Percentiles rank a stretch among this genome's conserved stretches.
Evolutionary conservation across 2,113 vertebrate genomes (phyloP).

Genomic region (Raja brachyura): DNA sequence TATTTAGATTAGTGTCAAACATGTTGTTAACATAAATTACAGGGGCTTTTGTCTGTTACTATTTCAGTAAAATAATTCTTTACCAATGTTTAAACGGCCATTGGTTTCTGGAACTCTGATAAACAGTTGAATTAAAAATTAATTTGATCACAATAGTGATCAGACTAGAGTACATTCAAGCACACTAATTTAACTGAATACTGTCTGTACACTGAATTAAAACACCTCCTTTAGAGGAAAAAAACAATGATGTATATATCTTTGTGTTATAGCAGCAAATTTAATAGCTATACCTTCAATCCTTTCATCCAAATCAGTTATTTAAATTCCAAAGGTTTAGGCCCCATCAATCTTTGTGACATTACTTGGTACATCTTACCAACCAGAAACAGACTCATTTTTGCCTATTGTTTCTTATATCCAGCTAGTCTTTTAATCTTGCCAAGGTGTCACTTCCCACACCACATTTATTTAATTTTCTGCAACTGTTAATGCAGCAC

Average conservation of each 20-base stretch:
- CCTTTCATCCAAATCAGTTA: no score
- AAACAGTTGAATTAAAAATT: slow-evolving; percentile 1
- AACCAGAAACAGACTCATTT: no score
- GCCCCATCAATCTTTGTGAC: no score
- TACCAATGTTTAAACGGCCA: background rate
- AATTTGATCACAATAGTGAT: slow-evolving; percentile 14
- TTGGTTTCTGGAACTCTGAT: background rate
- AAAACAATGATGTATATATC: background rate
- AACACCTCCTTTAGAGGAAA: background rate
- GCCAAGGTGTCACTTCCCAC: no score
- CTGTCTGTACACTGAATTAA: background rate
- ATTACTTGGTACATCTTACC: no score
- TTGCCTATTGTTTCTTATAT: no score
- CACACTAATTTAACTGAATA: background rate
- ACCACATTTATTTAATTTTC: no score
- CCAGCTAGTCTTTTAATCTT: no score
- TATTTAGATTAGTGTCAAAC: background rate
- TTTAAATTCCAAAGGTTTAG: no score
- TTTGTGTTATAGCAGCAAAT: no score
- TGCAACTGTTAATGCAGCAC: no score
- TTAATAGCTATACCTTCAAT: no score
- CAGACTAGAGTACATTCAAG: slow-evolving; percentile 18
- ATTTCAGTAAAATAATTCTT: background rate
- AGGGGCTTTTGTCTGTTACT: background rate
- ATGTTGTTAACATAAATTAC: background rate